Conservation (phyloP, 2,888 invertebrate genomes). For the Eilema sororculum region DNA sequence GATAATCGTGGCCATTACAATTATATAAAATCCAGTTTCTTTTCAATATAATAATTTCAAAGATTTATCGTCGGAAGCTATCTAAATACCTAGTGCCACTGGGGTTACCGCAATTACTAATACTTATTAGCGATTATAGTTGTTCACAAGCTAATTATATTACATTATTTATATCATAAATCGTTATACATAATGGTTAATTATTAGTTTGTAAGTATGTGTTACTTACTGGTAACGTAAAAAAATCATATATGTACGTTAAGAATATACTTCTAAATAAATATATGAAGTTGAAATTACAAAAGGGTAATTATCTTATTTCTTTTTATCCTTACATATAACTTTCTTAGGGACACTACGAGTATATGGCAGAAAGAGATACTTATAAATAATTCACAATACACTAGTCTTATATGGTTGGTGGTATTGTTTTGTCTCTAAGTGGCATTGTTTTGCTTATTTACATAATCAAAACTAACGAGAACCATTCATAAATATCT, state of each 20-base stretch:
- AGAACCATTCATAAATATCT: neutral
- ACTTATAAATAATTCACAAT: no score
- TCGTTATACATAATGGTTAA: neutral
- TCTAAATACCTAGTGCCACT: neutral
- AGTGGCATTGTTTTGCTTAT: no score
- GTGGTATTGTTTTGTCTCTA: no score
- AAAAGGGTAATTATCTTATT: no score
- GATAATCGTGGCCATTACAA: neutral
- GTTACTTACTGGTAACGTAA: neutral
- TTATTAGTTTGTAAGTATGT: neutral
- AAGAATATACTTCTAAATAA: neutral
- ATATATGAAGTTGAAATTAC: no score
- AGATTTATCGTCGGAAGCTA: slow-evolving; percentile 4
- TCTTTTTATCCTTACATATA: no score
- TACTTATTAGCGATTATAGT: slow-evolving; percentile 3
- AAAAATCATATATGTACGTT: neutral
- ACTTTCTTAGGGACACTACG: no score
- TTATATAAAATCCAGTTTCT: slow-evolving; percentile 2
- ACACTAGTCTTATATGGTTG: no score
- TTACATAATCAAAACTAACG: neutral
- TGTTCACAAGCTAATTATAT: slow-evolving; percentile 3
- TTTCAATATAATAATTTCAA: neutral
- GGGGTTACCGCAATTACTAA: neutral
- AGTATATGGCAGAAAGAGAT: no score
- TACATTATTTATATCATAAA: neutral